Conservation (phyloP, 2,888 invertebrate genomes). For the Callyntrura guangdongensis region DNA sequence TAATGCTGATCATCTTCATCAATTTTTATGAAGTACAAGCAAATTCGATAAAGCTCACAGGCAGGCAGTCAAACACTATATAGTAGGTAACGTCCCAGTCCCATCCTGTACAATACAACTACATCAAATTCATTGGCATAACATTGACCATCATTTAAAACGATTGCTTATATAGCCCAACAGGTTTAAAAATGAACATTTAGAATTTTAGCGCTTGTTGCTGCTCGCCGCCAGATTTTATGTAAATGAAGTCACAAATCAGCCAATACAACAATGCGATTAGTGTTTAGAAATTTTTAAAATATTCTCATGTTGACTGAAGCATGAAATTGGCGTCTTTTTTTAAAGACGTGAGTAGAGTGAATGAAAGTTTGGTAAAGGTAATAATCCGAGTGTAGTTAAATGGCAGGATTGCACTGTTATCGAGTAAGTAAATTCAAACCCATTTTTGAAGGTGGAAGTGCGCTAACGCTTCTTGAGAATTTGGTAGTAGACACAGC, state of each 20-base stretch:
- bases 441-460: conserved; percentile 1
- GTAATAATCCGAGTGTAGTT: neutral
- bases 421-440: neutral
- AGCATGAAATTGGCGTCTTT: conserved; percentile 59
- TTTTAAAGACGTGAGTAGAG: conserved; percentile 63
- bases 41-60: conserved; percentile 37
- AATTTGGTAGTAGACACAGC: neutral
- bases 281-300: conserved; percentile 56
- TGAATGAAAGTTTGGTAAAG: conserved; percentile 58
- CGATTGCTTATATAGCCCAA: neutral
- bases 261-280: neutral
- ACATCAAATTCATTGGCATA: neutral
- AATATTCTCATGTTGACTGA: conserved; percentile 63
- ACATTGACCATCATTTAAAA: conserved; percentile 23
- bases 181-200: neutral
- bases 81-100: neutral
- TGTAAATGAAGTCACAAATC: neutral
- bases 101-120: neutral
- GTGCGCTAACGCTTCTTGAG: neutral
- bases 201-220: neutral
- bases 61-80: neutral
- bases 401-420: conserved; percentile 37
- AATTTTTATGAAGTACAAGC: conserved; percentile 27
- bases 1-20: neutral
- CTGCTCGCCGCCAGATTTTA: neutral